phyloP scores from a whole-genome alignment of 2,113 vertebrate genomes.

The Rhea pennata region DNA sequence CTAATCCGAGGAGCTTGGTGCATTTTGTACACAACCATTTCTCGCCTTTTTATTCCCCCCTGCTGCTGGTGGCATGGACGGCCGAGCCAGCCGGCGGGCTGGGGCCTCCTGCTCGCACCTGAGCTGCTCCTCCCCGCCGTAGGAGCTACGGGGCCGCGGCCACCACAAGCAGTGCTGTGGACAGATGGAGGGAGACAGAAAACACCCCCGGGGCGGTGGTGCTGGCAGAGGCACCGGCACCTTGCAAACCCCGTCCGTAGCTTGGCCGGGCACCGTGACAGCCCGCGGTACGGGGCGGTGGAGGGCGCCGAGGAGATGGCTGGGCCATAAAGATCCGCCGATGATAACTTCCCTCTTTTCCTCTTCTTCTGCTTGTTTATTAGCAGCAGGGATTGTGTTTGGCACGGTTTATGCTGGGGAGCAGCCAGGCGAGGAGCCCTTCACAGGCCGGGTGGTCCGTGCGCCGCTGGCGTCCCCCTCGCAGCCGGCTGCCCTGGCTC shows the following conservation, averaged over 20 bases:
- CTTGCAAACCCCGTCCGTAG: neutral
- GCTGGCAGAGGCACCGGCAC: too few relatives aligned
- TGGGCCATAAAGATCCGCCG: neutral
- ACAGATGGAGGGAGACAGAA: too few relatives aligned
- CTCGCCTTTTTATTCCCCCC: neutral
- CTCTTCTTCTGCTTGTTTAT: neutral
- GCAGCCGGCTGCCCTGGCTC: neutral
- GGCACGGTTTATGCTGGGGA: neutral
- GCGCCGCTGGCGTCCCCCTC: too few relatives aligned
- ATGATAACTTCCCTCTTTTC: neutral
- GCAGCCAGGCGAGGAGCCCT: neutral
- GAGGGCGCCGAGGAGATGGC: neutral
- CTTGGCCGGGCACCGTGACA: fast-evolving
- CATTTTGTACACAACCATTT: fast-evolving
- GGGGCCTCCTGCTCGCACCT: fast-evolving
- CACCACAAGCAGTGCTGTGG: too few relatives aligned
- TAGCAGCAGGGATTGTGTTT: neutral
- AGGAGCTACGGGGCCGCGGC: neutral
- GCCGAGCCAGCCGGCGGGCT: fast-evolving
- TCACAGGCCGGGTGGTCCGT: neutral
- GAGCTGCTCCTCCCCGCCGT: neutral
- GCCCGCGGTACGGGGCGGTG: fast-evolving
- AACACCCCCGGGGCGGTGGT: too few relatives aligned
- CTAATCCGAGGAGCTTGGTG: neutral
- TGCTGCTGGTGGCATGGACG: neutral